Percentiles rank a stretch among this genome's conserved stretches.
Evolutionary conservation across 1,140 invertebrate genomes (phyloP).

Genomic region (Pristionchus pacificus): DNA sequence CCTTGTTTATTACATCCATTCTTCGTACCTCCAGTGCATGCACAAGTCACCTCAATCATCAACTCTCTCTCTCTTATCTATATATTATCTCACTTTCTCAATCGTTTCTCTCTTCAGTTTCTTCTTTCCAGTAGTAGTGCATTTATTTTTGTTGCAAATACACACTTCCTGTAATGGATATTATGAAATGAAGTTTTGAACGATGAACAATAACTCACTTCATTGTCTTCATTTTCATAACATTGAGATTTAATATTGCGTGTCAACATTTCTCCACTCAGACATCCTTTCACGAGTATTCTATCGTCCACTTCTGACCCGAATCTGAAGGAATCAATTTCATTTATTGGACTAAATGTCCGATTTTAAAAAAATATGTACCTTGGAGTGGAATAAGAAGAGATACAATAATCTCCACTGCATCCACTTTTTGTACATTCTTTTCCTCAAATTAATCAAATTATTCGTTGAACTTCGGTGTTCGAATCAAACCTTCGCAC

Average conservation of each 20-base stretch:
- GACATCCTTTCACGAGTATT: not conserved
- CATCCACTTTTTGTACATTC: not conserved
- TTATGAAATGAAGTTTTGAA: too few relatives aligned
- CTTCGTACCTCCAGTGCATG: not conserved
- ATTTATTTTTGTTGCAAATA: not conserved
- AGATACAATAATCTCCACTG: not conserved
- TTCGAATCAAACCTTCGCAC: not conserved
- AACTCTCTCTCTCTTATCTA: not conserved
- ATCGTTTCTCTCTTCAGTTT: not conserved
- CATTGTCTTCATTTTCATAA: not conserved
- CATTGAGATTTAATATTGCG: not conserved
- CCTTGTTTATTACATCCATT: not conserved
- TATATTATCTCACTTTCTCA: not conserved
- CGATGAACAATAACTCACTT: too few relatives aligned
- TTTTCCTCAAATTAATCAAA: not conserved
- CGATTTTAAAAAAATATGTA: not conserved
- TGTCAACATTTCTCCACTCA: not conserved
- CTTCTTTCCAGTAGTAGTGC: not conserved
- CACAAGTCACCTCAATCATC: not conserved
- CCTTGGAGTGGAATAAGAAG: not conserved
- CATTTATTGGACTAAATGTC: too few relatives aligned
- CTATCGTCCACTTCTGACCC: not conserved
- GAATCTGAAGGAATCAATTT: not conserved
- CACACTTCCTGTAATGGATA: too few relatives aligned
- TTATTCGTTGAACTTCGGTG: not conserved